phyloP scores from a whole-genome alignment of 2,113 vertebrate species.

The Hucho hucho region DNA sequence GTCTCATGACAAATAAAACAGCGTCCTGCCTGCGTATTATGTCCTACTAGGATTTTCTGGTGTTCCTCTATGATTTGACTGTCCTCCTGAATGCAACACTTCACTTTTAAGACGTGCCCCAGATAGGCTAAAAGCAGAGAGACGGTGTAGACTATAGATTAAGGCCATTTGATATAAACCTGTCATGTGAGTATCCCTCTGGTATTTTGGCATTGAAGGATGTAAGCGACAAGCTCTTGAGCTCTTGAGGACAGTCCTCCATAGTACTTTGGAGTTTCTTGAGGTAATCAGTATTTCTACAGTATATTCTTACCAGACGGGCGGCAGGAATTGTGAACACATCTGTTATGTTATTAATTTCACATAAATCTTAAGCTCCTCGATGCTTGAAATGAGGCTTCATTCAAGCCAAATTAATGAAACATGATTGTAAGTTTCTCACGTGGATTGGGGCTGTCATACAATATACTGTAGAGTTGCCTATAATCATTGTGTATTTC shows the following conservation, averaged over 20 bases:
- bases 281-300: slow-evolving; percentile 77
- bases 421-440: slow-evolving; percentile 97
- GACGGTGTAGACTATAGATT: slow-evolving; percentile 73
- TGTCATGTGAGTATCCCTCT: slow-evolving; percentile 89
- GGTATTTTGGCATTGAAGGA: slow-evolving; percentile 73
- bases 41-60: slow-evolving; percentile 58
- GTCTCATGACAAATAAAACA: slow-evolving; percentile 81
- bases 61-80: slow-evolving; percentile 49
- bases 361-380: slow-evolving; percentile 98
- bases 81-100: slow-evolving; percentile 73
- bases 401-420: slow-evolving; percentile 98
- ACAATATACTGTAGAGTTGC: slow-evolving; percentile 85
- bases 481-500: slow-evolving; percentile 94
- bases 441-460: slow-evolving; percentile 89
- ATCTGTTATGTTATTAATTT: slow-evolving; percentile 99
- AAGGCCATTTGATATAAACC: slow-evolving; percentile 86
- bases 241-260: slow-evolving; percentile 75
- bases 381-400: slow-evolving; percentile 94
- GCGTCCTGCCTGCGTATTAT: slow-evolving; percentile 67
- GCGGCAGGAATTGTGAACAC: slow-evolving; percentile 85
- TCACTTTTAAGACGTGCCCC: slow-evolving; percentile 71
- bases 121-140: slow-evolving; percentile 76
- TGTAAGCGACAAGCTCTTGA: slow-evolving; percentile 77
- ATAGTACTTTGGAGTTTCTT: slow-evolving; percentile 77
- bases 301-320: slow-evolving; percentile 76